A percentile compares a stretch with the other conserved stretches of the same genome.
phyloP scores from a whole-genome alignment of 2,888 invertebrate species.

The Tenthredo amoena region DNA sequence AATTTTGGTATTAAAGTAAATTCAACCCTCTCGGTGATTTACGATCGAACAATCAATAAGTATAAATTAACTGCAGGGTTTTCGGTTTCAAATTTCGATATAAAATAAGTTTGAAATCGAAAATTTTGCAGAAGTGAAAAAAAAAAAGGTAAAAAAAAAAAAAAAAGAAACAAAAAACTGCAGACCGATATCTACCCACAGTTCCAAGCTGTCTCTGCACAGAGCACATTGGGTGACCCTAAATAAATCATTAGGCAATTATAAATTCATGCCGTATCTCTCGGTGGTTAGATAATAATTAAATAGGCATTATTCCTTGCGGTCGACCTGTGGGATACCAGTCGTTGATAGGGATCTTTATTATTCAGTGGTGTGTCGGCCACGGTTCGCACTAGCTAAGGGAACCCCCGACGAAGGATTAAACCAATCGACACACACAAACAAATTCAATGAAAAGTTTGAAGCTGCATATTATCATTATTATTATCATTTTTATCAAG shows the following conservation, averaged over 20 bases:
- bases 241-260: constrained; percentile 57
- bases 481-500: background rate
- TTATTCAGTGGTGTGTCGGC: constrained; percentile 60
- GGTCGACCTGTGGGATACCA: constrained; percentile 53
- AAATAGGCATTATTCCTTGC: constrained; percentile 61
- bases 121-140: background rate
- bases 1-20: too few species aligned
- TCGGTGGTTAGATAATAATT: constrained; percentile 61
- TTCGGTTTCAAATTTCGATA: background rate
- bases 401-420: constrained; percentile 46
- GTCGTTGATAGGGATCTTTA: constrained; percentile 60
- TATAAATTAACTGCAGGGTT: background rate
- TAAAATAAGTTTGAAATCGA: background rate
- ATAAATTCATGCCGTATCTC: constrained; percentile 63
- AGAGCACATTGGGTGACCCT: constrained; percentile 5
- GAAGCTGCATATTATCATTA: background rate
- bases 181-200: background rate
- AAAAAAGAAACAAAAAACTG: background rate
- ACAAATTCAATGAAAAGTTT: constrained; percentile 27
- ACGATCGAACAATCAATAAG: too few species aligned
- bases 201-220: background rate
- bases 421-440: constrained; percentile 29
- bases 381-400: constrained; percentile 47
- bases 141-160: background rate
- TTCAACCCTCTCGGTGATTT: too few species aligned